These are phyloP conservation scores for Pseudeuparius sepicola DNA, from an alignment of 2,888 invertebrate genomes.

Conservation along the genomic window DNA sequence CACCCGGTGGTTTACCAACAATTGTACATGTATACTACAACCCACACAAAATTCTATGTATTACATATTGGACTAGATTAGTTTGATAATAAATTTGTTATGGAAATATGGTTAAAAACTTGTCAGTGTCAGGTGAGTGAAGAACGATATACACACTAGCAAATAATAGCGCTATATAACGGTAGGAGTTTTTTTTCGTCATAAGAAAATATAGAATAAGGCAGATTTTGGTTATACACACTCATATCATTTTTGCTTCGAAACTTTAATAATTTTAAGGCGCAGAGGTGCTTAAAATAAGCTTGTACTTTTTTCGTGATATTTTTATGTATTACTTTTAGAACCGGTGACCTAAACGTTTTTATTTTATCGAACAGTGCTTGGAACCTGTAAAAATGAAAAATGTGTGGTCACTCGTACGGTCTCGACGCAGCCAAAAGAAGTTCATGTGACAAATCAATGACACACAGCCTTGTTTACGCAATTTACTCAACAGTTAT, in stretches of 20 bases:
- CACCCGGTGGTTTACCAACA: slow-evolving; percentile 42
- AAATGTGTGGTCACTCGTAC: too few relatives aligned
- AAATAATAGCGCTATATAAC: slow-evolving; percentile 43
- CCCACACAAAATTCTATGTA: slow-evolving; percentile 47
- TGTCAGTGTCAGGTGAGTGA: slow-evolving; percentile 40
- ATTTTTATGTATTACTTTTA: slow-evolving; percentile 40
- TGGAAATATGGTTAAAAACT: slow-evolving; percentile 41
- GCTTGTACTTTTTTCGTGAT: slow-evolving; percentile 62
- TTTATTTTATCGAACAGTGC: slow-evolving; percentile 39
- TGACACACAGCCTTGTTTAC: too few relatives aligned
- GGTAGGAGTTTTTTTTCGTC: slow-evolving; percentile 46
- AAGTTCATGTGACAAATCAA: too few relatives aligned
- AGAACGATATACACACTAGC: slow-evolving; percentile 43
- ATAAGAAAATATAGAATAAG: slow-evolving; percentile 58
- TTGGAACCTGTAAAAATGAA: slow-evolving; percentile 35
- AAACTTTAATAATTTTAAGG: slow-evolving; percentile 58
- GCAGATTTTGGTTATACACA: slow-evolving; percentile 58
- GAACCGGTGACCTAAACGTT: slow-evolving; percentile 48
- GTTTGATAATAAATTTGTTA: slow-evolving; percentile 25
- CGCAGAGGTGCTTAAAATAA: slow-evolving; percentile 65
- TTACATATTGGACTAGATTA: slow-evolving; percentile 44
- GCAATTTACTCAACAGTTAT: too few relatives aligned
- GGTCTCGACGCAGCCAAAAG: too few relatives aligned
- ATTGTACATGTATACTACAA: slow-evolving; percentile 48
- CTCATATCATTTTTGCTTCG: slow-evolving; percentile 44